These are phyloP conservation scores for Ramphastos sulfuratus DNA, from an alignment of 2,113 vertebrate species.

Conservation along the genomic window DNA sequence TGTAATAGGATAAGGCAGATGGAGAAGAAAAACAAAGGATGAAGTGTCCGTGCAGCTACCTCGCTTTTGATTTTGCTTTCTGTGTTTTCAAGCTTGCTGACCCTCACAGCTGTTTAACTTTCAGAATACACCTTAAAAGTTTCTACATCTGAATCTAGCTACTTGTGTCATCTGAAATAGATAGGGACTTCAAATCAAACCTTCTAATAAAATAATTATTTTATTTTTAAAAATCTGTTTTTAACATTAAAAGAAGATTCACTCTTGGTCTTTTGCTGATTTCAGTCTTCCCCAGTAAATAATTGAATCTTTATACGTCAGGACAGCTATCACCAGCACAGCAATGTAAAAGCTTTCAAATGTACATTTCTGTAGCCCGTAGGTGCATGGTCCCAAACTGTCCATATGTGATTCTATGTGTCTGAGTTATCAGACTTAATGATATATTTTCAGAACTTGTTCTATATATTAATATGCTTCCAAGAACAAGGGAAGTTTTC, in stretches of 20 bases:
- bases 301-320: not conserved
- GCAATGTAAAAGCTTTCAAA: not conserved
- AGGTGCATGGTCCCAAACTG: not conserved
- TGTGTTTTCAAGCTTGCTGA: not conserved
- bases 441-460: not conserved
- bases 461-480: not conserved
- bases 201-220: not conserved
- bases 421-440: not conserved
- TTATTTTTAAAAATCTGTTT: not conserved
- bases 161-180: not conserved
- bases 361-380: not conserved
- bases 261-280: not conserved
- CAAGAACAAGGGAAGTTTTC: not conserved
- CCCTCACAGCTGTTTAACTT: not conserved
- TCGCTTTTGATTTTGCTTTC: not conserved
- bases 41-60: not conserved
- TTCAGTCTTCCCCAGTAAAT: not conserved
- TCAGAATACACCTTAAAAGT: fast-evolving
- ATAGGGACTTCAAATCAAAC: not conserved
- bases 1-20: not conserved
- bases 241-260: not conserved
- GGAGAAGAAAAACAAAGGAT: not conserved
- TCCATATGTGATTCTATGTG: not conserved
- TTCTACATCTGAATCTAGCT: not conserved
- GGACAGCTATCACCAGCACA: not conserved